Conservation (phyloP, 2,797 vertebrate species). For the Siniperca obscura region DNA sequence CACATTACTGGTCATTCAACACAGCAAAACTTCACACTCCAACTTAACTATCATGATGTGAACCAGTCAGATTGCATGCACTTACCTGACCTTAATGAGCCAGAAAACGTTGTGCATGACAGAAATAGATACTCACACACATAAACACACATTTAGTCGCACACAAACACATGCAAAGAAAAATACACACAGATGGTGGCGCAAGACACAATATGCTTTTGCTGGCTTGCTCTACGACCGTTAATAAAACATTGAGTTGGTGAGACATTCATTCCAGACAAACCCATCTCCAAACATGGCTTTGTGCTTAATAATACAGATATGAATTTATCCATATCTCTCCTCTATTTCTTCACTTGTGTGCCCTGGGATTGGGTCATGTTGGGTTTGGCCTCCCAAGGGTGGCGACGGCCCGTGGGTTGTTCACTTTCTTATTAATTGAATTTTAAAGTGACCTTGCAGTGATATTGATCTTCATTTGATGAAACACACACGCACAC, state of each 20-base stretch:
- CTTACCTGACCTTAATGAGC: constrained; percentile 42
- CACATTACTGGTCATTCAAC: constrained; percentile 25
- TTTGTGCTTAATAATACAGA: constrained; percentile 75
- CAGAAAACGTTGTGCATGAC: background rate
- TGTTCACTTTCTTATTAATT: constrained; percentile 81
- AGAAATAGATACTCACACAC: background rate
- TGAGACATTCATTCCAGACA: constrained; percentile 73
- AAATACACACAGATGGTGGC: constrained; percentile 79
- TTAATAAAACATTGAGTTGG: constrained; percentile 79
- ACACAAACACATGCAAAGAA: constrained; percentile 54
- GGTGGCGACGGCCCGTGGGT: constrained; percentile 54
- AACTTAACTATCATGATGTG: background rate
- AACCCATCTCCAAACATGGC: constrained; percentile 70
- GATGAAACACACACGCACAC: constrained; percentile 66
- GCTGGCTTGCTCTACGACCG: constrained; percentile 66
- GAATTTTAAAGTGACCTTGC: constrained; percentile 86
- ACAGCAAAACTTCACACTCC: constrained; percentile 37
- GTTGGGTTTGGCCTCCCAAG: constrained; percentile 52
- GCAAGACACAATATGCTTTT: constrained; percentile 77
- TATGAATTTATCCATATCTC: constrained; percentile 61
- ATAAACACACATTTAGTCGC: constrained; percentile 48
- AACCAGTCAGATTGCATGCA: background rate
- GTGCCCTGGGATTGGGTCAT: constrained; percentile 62
- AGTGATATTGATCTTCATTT: constrained; percentile 85
- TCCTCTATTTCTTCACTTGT: constrained; percentile 42